These are phyloP conservation scores for Achroia grisella DNA, from an alignment of 1,140 invertebrate species.

Conservation along the genomic window DNA sequence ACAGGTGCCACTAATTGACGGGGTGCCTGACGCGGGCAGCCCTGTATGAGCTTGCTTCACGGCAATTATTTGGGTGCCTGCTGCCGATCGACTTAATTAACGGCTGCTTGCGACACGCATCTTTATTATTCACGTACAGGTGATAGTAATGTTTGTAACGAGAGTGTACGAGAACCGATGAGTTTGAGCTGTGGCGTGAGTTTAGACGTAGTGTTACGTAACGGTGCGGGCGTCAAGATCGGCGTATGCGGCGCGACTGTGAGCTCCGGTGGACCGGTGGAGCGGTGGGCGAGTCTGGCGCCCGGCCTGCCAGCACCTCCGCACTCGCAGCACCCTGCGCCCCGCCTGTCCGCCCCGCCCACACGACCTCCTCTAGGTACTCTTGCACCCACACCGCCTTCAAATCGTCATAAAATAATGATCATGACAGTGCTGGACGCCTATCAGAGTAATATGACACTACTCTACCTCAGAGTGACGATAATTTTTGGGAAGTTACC, in stretches of 20 bases:
- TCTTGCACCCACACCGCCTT: constrained; percentile 36
- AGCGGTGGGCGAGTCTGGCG: constrained; percentile 46
- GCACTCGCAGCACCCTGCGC: constrained; percentile 47
- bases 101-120: constrained; percentile 37
- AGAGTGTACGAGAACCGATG: not conserved
- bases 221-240: constrained; percentile 33
- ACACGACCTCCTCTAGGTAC: constrained; percentile 33
- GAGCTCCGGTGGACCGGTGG: constrained; percentile 23
- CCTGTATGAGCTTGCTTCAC: constrained; percentile 45
- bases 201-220: constrained; percentile 12
- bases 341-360: constrained; percentile 54
- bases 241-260: constrained; percentile 46
- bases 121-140: constrained; percentile 40
- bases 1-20: constrained; percentile 64
- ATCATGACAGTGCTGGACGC: too few species aligned
- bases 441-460: too few species aligned
- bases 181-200: constrained; percentile 5
- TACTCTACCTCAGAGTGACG: too few species aligned
- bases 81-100: constrained; percentile 41
- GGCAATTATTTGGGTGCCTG: constrained; percentile 63
- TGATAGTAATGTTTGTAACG: constrained; percentile 14
- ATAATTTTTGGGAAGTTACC: too few species aligned
- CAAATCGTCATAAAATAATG: constrained; percentile 5
- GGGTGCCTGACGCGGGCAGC: constrained; percentile 23
- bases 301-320: constrained; percentile 55